These are phyloP conservation scores for Parnassius orleans DNA, from an alignment of 2,888 invertebrate genomes.

Conservation along the genomic window DNA sequence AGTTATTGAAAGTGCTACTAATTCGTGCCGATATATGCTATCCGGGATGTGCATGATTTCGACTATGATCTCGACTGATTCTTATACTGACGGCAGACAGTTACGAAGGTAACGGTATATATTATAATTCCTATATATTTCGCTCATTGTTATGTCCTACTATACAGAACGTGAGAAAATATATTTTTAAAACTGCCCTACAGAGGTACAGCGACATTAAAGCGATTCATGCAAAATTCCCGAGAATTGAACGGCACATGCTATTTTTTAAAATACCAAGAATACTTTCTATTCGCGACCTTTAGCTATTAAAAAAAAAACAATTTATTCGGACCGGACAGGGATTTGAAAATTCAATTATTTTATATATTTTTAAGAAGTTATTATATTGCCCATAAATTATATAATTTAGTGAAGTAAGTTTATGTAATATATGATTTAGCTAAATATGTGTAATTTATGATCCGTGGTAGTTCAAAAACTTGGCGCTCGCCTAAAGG, in stretches of 20 bases:
- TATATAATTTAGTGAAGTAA: too few species aligned
- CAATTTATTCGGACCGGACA: too few species aligned
- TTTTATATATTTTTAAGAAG: too few species aligned
- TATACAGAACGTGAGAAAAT: constrained; percentile 35
- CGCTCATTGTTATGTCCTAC: constrained; percentile 32
- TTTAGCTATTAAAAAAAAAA: too few species aligned
- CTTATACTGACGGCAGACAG: constrained; percentile 35
- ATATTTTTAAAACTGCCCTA: constrained; percentile 9
- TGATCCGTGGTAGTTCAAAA: too few species aligned
- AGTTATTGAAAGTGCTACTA: constrained; percentile 34
- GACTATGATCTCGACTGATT: constrained; percentile 28
- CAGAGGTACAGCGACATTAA: background rate
- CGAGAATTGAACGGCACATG: constrained; percentile 3
- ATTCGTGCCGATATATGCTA: constrained; percentile 34
- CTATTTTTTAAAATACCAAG: constrained; percentile 4
- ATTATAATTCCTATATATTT: constrained; percentile 35
- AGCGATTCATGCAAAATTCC: constrained; percentile 2
- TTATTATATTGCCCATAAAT: too few species aligned
- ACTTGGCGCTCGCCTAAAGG: too few species aligned
- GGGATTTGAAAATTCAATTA: too few species aligned
- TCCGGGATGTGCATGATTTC: constrained; percentile 33
- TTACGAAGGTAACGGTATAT: constrained; percentile 38
- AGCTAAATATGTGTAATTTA: too few species aligned
- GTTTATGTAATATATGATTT: too few species aligned
- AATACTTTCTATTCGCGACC: background rate